Conservation (phyloP, 2,888 invertebrate genomes). For the Diaperis boleti region DNA sequence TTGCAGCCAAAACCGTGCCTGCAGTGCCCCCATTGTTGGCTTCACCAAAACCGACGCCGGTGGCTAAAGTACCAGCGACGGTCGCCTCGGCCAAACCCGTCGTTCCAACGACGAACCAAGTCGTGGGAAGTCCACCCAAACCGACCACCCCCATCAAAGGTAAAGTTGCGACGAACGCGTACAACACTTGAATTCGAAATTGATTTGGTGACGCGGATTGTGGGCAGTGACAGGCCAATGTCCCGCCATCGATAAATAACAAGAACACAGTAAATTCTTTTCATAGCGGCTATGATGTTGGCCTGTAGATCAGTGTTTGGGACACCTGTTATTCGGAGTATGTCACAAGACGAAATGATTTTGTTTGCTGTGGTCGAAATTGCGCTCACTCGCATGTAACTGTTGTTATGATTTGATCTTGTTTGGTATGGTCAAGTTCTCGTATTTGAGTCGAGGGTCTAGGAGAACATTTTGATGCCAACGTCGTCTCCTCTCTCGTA, state of each 20-base stretch:
- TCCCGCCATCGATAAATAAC: constrained; percentile 23
- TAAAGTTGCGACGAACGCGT: constrained; percentile 8
- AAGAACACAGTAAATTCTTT: constrained; percentile 12
- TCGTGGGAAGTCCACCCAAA: constrained; percentile 33
- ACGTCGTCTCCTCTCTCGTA: no score
- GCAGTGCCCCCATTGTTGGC: constrained; percentile 53
- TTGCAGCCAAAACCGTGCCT: constrained; percentile 52
- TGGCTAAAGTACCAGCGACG: constrained; percentile 42
- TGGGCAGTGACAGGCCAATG: constrained; percentile 31
- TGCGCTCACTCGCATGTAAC: no score
- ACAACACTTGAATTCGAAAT: no score
- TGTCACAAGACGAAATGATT: background rate
- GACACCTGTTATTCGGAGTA: constrained; percentile 32
- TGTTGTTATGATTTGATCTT: no score
- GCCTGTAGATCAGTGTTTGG: constrained; percentile 35
- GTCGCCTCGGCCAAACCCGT: constrained; percentile 34
- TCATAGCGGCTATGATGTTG: constrained; percentile 21
- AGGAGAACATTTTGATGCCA: no score
- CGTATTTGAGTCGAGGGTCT: no score
- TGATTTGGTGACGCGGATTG: constrained; percentile 33
- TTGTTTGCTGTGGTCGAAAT: constrained; percentile 4
- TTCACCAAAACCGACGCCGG: constrained; percentile 54
- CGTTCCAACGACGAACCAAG: constrained; percentile 27
- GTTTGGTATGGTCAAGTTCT: no score
- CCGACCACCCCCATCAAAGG: constrained; percentile 40